A percentile compares a stretch with the other conserved stretches of the same genome.
Evolutionary conservation across 2,113 vertebrate species (phyloP).

Genomic region (Pygoscelis antarcticus): DNA sequence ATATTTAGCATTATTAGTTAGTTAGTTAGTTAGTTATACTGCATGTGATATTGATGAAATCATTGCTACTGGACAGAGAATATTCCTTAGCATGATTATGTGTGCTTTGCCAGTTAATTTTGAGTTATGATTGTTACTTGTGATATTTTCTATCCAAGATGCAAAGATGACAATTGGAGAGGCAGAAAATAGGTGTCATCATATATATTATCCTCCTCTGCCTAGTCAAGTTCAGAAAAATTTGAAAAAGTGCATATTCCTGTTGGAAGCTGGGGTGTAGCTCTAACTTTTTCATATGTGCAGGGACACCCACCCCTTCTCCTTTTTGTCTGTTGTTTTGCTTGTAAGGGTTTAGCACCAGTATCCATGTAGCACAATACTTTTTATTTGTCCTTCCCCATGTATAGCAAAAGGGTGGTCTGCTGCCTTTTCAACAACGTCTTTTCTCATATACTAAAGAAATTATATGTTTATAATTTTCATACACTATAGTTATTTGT

Average conservation of each 20-base stretch:
- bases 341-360: neutral
- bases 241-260: neutral
- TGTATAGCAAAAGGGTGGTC: neutral
- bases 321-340: neutral
- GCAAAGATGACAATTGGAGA: neutral
- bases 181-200: neutral
- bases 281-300: neutral
- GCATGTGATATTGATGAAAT: neutral
- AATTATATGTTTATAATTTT: neutral
- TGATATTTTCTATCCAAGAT: neutral
- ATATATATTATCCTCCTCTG: neutral
- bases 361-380: neutral
- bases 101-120: neutral
- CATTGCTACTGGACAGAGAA: neutral
- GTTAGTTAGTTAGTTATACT: neutral
- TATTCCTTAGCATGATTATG: neutral
- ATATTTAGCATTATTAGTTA: neutral
- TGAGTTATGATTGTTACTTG: neutral
- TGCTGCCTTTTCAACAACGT: neutral
- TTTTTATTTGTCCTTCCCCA: neutral
- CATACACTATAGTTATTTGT: neutral
- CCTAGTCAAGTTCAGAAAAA: neutral
- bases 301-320: neutral
- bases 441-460: neutral
- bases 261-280: fast-evolving